phyloP scores from a whole-genome alignment of 2,113 vertebrate species.

The Microcebus griseorufus region DNA sequence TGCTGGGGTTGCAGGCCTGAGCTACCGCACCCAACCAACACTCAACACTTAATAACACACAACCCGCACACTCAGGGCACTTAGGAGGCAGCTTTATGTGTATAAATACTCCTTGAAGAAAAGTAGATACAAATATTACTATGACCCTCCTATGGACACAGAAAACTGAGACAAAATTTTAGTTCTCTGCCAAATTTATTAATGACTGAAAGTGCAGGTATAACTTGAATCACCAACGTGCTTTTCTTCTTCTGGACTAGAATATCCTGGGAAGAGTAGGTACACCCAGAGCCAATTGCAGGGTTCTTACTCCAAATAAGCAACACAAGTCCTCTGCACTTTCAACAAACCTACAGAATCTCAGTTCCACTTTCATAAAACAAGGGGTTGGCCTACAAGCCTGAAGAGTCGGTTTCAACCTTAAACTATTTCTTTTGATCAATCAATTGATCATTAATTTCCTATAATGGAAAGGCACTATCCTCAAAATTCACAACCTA shows the following conservation, averaged over 20 bases:
- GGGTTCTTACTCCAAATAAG: neutral
- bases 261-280: neutral
- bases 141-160: neutral
- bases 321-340: neutral
- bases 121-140: neutral
- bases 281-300: neutral
- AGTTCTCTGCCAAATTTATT: neutral
- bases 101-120: neutral
- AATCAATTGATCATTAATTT: neutral
- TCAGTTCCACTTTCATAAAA: neutral
- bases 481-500: neutral
- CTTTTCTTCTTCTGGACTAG: neutral
- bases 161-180: neutral
- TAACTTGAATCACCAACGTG: neutral
- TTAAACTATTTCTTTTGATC: neutral
- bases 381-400: neutral
- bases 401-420: neutral
- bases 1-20: too few species aligned
- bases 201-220: neutral
- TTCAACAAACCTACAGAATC: neutral
- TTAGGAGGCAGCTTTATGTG: too few species aligned
- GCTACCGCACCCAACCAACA: too few species aligned
- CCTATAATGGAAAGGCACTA: neutral
- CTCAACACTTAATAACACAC: too few species aligned
- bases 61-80: too few species aligned